A percentile compares a stretch with the other conserved stretches of the same genome.
Evolutionary conservation across 2,888 invertebrate species (phyloP).

Genomic region (Nasonia oneida): DNA sequence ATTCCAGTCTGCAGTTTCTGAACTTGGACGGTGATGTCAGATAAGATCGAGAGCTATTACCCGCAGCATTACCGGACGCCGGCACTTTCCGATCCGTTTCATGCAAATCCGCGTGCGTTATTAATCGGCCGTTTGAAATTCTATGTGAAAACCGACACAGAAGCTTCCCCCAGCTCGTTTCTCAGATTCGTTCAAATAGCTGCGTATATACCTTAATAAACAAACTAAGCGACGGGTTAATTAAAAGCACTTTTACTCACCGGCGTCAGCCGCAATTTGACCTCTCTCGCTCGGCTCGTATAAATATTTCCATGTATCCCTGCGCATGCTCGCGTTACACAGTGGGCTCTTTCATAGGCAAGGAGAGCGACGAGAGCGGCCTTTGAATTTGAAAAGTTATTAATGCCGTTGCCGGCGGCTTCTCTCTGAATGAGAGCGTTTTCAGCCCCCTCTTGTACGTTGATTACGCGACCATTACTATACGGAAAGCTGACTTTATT

Average conservation of each 20-base stretch:
- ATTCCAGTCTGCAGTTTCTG: neutral
- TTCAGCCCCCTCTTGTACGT: neutral
- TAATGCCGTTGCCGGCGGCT: slow-evolving; percentile 28
- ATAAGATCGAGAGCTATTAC: neutral
- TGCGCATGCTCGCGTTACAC: neutral
- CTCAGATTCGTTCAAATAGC: neutral
- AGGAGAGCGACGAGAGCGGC: neutral
- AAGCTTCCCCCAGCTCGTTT: neutral
- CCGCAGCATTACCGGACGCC: neutral
- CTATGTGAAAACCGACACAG: neutral
- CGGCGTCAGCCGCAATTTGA: neutral
- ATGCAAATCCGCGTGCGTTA: neutral
- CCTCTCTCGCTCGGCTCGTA: neutral
- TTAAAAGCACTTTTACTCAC: neutral
- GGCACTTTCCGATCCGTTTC: neutral
- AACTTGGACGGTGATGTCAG: neutral
- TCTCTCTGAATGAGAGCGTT: slow-evolving; percentile 32
- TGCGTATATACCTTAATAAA: no score
- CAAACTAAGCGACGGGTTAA: neutral
- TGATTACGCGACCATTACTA: neutral
- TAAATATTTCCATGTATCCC: neutral
- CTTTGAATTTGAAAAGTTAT: slow-evolving; percentile 53
- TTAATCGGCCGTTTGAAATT: neutral
- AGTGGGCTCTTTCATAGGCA: slow-evolving; percentile 41
- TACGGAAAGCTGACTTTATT: slow-evolving; percentile 29